Evolutionary conservation across 2,888 invertebrate species (phyloP), one percentile per base, ranked within the genome.

Genomic region (Acleris holmiana): DNA sequence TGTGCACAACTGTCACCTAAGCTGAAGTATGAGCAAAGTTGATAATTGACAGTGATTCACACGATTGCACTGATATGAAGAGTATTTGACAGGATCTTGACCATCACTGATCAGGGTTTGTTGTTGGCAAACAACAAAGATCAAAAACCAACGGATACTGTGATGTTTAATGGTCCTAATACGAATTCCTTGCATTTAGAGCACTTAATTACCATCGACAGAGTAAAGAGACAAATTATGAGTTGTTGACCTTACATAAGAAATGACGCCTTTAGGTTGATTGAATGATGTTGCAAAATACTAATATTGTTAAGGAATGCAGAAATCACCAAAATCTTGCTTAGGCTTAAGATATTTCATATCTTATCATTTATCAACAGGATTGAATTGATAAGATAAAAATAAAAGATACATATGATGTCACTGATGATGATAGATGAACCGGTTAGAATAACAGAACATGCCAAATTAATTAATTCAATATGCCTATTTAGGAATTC

Each of bases 1-100:
- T 51, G 44, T 29, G 19, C 46, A 44, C 19, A 48, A 61, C 50
- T 60, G 46, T 51, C 57, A 63, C 40, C 46, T 40, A 40, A 46
- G 46, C 35, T 35, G 56, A 44, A 51, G 46, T 40, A 51, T 23
- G 40, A 57, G 44, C 23, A 48, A 21, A 62, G 56, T 56, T 29
- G 49, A 21, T 19, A 18, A 25, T 23, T 50, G 57, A 63, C 51
- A 40, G 40, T 56, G 56, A 56, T 56, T 29, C 7, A 13, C 23
- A 46, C 47, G 21, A 41, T 49, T 17, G 49, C 59, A 59, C 50
- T 50, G 15, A 55, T 8, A 8, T 29, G 29, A 29, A 29, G 29
- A 25, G 19, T 49, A 54, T 44, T 55, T 54, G 35, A 41, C 15
- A 35, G 51, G 50, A 50, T 50, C 4, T 50, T 48, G 10, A 10